Evolutionary conservation across 2,888 invertebrate species (phyloP).

Genomic region (Bimastos eiseni): DNA sequence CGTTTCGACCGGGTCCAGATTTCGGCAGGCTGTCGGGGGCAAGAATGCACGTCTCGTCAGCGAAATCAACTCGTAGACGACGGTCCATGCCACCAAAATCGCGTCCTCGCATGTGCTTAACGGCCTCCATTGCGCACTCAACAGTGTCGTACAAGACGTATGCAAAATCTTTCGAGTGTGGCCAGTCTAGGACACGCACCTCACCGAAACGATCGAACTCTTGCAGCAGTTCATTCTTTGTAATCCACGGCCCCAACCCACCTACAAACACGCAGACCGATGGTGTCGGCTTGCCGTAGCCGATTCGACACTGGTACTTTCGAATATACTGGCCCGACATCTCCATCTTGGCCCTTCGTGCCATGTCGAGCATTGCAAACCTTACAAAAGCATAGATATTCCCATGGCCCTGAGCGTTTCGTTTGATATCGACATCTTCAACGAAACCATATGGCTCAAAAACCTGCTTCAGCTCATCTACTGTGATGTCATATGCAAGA

Average conservation of each 20-base stretch:
- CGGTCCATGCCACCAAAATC: constrained; percentile 81
- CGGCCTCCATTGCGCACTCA: constrained; percentile 93
- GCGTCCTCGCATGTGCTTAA: constrained; percentile 66
- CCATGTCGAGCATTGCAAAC: constrained; percentile 85
- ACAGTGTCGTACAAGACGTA: constrained; percentile 95
- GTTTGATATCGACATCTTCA: constrained; percentile 96
- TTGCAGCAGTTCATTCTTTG: constrained; percentile 75
- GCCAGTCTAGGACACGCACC: constrained; percentile 96
- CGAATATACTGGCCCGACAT: constrained; percentile 95
- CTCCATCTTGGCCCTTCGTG: constrained; percentile 89
- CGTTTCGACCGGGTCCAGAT: constrained; percentile 3
- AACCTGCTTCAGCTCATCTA: constrained; percentile 80
- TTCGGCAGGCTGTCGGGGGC: background rate
- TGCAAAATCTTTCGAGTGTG: constrained; percentile 89
- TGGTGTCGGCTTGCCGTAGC: constrained; percentile 96
- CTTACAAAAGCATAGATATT: constrained; percentile 85
- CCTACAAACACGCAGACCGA: constrained; percentile 97
- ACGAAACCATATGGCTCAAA: constrained; percentile 94
- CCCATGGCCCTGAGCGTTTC: constrained; percentile 73
- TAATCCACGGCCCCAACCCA: constrained; percentile 93
- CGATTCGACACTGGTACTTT: constrained; percentile 97
- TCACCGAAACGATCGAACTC: constrained; percentile 97
- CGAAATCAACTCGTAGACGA: constrained; percentile 88
- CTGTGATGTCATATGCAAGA: constrained; percentile 91
- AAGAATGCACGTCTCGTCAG: constrained; percentile 70